phyloP scores from a whole-genome alignment of 2,888 invertebrate genomes.

The Lacanobia oleracea region DNA sequence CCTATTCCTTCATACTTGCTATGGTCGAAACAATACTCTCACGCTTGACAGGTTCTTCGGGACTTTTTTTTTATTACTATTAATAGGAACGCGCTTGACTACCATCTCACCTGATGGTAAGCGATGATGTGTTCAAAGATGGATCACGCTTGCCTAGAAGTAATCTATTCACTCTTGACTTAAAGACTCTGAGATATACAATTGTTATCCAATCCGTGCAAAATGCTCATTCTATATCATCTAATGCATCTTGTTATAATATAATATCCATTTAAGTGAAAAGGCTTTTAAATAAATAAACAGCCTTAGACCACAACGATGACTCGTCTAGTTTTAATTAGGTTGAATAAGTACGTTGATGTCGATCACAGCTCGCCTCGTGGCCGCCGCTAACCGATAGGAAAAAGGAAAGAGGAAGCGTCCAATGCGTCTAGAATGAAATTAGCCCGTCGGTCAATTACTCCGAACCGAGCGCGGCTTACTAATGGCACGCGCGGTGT shows the following conservation, averaged over 20 bases:
- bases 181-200: neutral
- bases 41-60: neutral
- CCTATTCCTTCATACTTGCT: neutral
- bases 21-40: neutral
- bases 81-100: too few relatives aligned
- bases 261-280: neutral
- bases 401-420: slow-evolving; percentile 91
- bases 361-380: slow-evolving; percentile 76
- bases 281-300: slow-evolving; percentile 22
- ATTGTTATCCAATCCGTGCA: neutral
- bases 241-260: too few relatives aligned
- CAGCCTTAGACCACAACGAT: slow-evolving; percentile 29
- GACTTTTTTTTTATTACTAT: too few relatives aligned
- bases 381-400: slow-evolving; percentile 88
- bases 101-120: too few relatives aligned
- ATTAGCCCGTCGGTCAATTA: slow-evolving; percentile 90
- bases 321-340: slow-evolving; percentile 50
- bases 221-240: neutral
- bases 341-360: slow-evolving; percentile 67
- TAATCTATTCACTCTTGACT: too few relatives aligned
- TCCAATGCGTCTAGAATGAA: slow-evolving; percentile 88
- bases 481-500: slow-evolving; percentile 87
- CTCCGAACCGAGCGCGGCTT: slow-evolving; percentile 85
- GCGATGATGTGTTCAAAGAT: too few relatives aligned
- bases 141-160: too few relatives aligned